Evolutionary conservation across 2,888 invertebrate species (phyloP).

Genomic region (Drosophila recens): DNA sequence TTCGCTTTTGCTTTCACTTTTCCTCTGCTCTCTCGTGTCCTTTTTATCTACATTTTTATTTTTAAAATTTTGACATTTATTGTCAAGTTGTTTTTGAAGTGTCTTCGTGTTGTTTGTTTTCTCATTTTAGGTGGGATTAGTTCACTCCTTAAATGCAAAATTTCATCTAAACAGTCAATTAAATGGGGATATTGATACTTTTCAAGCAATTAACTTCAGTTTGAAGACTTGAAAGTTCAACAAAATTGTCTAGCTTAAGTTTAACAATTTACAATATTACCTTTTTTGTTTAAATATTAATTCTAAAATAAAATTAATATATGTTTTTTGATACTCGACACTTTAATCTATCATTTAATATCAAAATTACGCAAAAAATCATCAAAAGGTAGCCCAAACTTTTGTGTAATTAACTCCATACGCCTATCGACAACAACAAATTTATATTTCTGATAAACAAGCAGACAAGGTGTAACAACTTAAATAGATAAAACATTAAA

Average conservation of each 20-base stretch:
- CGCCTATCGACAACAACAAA: constrained; percentile 24
- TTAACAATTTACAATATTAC: neutral
- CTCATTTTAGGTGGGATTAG: constrained; percentile 24
- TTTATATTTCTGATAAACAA: constrained; percentile 26
- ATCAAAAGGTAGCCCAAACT: constrained; percentile 17
- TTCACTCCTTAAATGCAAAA: constrained; percentile 8
- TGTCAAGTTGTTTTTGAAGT: constrained; percentile 65
- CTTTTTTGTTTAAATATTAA: neutral
- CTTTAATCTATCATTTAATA: neutral
- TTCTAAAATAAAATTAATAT: neutral
- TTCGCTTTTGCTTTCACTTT: constrained; percentile 13
- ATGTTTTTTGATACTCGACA: constrained; percentile 1
- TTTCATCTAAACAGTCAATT: constrained; percentile 27
- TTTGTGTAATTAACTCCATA: constrained; percentile 28
- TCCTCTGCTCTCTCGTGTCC: constrained; percentile 4
- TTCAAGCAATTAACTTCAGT: neutral
- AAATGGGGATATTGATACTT: constrained; percentile 1
- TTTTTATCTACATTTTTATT: constrained; percentile 18
- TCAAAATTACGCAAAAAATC: neutral
- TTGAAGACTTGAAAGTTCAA: neutral
- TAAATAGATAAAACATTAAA: neutral
- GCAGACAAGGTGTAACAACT: constrained; percentile 27
- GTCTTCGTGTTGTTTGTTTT: constrained; percentile 41
- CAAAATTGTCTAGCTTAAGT: too few relatives aligned
- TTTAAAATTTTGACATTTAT: constrained; percentile 71